Evolutionary conservation across 2,113 vertebrate species (phyloP).

Genomic region (Lasiurus borealis): DNA sequence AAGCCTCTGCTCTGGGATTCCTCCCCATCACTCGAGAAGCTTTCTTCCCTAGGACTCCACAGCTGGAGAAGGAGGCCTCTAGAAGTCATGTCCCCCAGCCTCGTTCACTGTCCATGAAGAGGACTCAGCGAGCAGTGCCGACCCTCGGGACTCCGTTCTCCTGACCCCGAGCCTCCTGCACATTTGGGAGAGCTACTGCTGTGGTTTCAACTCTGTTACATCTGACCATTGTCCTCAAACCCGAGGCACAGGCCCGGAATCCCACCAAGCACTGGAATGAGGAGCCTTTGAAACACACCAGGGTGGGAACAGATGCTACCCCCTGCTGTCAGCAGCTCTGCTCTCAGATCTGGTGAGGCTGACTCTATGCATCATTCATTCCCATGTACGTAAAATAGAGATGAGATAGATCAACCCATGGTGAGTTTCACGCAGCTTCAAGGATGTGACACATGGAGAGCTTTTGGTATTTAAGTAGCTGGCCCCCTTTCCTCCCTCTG

Average conservation of each 20-base stretch:
- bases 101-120: not conserved
- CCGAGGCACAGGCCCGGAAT: accelerated
- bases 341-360: not conserved
- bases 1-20: not conserved
- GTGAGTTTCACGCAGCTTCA: not conserved
- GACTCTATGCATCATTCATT: not conserved
- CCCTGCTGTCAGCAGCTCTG: not conserved
- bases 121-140: not conserved
- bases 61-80: not conserved
- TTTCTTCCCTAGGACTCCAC: not conserved
- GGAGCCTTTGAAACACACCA: not conserved
- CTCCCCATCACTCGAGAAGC: not conserved
- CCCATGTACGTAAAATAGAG: not conserved
- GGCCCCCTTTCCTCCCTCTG: not conserved
- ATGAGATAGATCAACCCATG: not conserved
- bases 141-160: not conserved
- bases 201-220: not conserved
- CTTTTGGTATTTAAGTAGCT: not conserved
- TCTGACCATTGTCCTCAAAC: not conserved
- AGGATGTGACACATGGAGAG: not conserved
- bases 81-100: not conserved
- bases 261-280: not conserved
- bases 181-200: not conserved
- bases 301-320: not conserved
- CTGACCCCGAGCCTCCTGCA: not conserved